These are phyloP conservation scores for Oxytorus armatus DNA, from an alignment of 2,888 invertebrate species.

Conservation along the genomic window DNA sequence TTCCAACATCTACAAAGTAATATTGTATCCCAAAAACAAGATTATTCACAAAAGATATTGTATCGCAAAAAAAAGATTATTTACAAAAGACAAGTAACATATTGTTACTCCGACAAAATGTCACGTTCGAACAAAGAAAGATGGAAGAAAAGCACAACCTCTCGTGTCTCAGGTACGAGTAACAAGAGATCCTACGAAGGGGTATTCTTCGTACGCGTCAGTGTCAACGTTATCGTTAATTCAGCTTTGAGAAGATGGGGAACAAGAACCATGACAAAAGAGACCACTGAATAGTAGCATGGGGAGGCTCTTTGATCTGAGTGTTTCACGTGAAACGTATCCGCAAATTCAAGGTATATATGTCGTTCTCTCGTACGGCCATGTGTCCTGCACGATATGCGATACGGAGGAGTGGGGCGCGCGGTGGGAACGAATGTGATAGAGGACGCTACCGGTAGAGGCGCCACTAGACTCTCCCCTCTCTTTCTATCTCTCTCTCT, in stretches of 20 bases:
- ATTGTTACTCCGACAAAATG: not conserved
- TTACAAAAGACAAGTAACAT: not conserved
- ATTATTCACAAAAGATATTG: too few relatives aligned
- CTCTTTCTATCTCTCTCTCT: constrained; percentile 25
- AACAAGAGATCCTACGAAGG: constrained; percentile 44
- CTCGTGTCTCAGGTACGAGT: not conserved
- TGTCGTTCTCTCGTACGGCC: constrained; percentile 5
- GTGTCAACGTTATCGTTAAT: constrained; percentile 69
- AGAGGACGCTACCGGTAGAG: constrained; percentile 32
- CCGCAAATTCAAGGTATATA: constrained; percentile 37
- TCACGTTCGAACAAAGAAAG: constrained; percentile 3
- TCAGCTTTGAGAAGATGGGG: constrained; percentile 51
- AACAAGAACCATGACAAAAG: constrained; percentile 42
- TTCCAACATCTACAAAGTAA: too few relatives aligned
- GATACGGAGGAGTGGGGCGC: constrained; percentile 3
- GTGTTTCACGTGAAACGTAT: constrained; percentile 60
- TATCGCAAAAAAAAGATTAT: not conserved
- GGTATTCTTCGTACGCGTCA: constrained; percentile 29
- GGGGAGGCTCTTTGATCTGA: constrained; percentile 54
- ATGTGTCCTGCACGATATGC: constrained; percentile 17
- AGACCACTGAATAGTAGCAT: constrained; percentile 36
- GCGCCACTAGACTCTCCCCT: not conserved
- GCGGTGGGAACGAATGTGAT: not conserved
- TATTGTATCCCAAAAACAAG: too few relatives aligned
- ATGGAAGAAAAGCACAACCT: not conserved